Evolutionary conservation across 2,797 vertebrate species (phyloP).

Genomic region (Cichlasoma orientale): DNA sequence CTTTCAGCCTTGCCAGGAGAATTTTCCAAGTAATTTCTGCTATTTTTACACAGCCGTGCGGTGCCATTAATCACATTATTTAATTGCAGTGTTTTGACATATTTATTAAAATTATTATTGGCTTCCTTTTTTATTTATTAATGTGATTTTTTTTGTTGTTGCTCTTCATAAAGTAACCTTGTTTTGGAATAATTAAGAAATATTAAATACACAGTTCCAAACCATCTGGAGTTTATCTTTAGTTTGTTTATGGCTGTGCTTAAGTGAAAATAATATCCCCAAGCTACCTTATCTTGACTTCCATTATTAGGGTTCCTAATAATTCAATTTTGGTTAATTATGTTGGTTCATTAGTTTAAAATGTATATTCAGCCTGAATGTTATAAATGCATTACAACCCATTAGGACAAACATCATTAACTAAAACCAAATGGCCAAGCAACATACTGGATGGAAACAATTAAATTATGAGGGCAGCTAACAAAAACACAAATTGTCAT

Average conservation of each 20-base stretch:
- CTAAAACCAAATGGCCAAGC: constrained; percentile 27
- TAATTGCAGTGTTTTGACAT: neutral
- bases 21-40: neutral
- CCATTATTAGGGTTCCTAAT: constrained; percentile 24
- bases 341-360: constrained; percentile 48
- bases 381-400: constrained; percentile 28
- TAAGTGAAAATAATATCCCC: constrained; percentile 32
- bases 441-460: constrained; percentile 20
- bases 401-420: constrained; percentile 39
- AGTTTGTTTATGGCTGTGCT: constrained; percentile 20
- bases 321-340: constrained; percentile 49
- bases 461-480: constrained; percentile 27
- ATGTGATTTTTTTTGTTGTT: neutral
- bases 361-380: constrained; percentile 51
- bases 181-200: constrained; percentile 6
- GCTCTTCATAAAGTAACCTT: neutral
- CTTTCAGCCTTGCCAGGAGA: neutral
- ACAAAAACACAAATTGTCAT: constrained; percentile 52
- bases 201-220: constrained; percentile 10
- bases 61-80: neutral
- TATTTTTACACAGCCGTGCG: neutral
- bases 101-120: constrained; percentile 7
- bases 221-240: constrained; percentile 33
- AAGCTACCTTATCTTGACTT: constrained; percentile 20
- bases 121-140: neutral